phyloP scores from a whole-genome alignment of 2,888 invertebrate species.

The Cosmia trapezina region DNA sequence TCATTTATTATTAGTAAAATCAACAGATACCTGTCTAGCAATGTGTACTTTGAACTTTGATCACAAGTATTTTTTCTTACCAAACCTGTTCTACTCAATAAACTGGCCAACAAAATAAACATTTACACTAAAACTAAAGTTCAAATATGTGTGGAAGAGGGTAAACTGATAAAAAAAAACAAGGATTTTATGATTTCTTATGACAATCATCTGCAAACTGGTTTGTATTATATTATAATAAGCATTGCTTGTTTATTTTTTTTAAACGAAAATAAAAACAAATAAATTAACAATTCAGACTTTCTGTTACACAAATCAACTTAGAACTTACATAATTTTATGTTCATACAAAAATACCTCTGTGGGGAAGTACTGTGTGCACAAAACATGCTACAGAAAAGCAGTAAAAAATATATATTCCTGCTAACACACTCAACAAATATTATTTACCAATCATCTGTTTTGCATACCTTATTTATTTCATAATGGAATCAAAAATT shows the following conservation, averaged over 20 bases:
- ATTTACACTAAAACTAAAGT: not conserved
- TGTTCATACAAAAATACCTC: constrained; percentile 49
- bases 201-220: constrained; percentile 18
- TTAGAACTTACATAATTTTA: constrained; percentile 25
- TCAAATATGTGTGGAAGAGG: constrained; percentile 3
- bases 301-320: constrained; percentile 55
- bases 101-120: constrained; percentile 1
- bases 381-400: constrained; percentile 17
- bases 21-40: not conserved
- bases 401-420: constrained; percentile 35
- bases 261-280: constrained; percentile 40
- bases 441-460: constrained; percentile 20
- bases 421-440: constrained; percentile 23
- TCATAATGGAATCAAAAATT: constrained; percentile 9
- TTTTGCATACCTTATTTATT: constrained; percentile 2
- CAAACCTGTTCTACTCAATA: not conserved
- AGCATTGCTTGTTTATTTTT: not conserved
- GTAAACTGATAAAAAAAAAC: constrained; percentile 33
- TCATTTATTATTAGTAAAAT: constrained; percentile 15
- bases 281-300: constrained; percentile 65
- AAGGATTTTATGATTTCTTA: constrained; percentile 24
- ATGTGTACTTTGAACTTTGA: constrained; percentile 43
- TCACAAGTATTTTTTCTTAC: not conserved
- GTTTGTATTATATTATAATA: constrained; percentile 23
- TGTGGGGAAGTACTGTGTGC: constrained; percentile 20